Evolutionary conservation across 92 coral and sea anemone genomes (phyloP), one percentile per base, ranked within the genome.

Genomic region (Meandrina meandrites): DNA sequence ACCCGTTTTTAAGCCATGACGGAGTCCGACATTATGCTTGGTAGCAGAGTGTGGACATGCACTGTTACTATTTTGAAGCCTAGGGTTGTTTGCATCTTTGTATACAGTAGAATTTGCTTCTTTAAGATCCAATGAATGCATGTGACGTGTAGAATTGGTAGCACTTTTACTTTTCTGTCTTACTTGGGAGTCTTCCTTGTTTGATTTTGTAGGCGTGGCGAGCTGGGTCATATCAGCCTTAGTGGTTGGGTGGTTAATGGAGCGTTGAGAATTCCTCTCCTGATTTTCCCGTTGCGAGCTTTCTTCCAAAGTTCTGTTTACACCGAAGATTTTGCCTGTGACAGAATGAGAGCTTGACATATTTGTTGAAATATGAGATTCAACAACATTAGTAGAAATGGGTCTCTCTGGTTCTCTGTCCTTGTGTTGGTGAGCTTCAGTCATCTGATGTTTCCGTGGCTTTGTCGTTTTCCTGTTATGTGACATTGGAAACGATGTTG

Each of bases 1-100:
- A 7, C 99, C 98, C 10, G 98, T 88, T 72, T 86, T 88, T 76
- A 93, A 74, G 15, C 98, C 99, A 54, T 64, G 81, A 31, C 79
- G 85, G 35, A 93, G 86, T 9, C 93, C 89, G 28, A 93, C 85
- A 35, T 80, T 53, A 5, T 75, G 40, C 27, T 89, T 45, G 50
- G 88, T 56, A 31, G 87, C 78, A 3, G 93, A 84, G 80, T 88
- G 89, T 19, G 95, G 92, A 35, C 96, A 95, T 18, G 32, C 34
- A 37, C 37, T 83, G 42, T 54, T 32, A 34, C 30, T 83, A 35
- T 35, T 36, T 5, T 17, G 1, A 5, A 1, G 24, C 11, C 17
- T 48, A 10, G 75, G 66, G 40, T 28, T 9, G 10, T 66, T 66
- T 66, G 9, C 35, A 27, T n/a, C 70, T 64, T n/a, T 83, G 22